phyloP scores from a whole-genome alignment of 2,888 invertebrate species.

The Aporophyla lueneburgensis region DNA sequence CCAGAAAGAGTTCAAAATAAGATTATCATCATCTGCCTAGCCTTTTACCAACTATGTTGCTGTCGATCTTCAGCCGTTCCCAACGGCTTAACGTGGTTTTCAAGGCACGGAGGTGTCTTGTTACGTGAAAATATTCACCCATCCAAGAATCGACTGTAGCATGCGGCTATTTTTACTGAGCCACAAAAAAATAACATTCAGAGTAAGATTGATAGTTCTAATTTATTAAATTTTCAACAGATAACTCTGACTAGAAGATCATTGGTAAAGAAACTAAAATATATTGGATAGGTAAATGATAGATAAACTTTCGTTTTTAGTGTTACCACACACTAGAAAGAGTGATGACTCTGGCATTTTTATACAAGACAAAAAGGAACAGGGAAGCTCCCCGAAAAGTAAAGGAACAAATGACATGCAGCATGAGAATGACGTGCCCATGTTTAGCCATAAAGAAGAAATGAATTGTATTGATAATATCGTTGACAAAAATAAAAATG shows the following conservation, averaged over 20 bases:
- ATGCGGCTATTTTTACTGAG: no score
- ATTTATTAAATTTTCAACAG: background rate
- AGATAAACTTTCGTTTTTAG: background rate
- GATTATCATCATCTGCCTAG: no score
- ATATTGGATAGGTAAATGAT: background rate
- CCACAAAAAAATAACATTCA: background rate
- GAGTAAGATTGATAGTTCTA: background rate
- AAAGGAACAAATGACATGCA: constrained; percentile 12
- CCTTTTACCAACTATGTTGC: no score
- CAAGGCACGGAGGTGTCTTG: no score
- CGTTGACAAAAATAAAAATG: constrained; percentile 54
- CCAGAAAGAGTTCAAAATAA: background rate
- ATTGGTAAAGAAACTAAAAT: background rate
- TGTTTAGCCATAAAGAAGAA: constrained; percentile 26
- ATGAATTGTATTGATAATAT: constrained; percentile 30
- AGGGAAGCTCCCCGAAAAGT: background rate
- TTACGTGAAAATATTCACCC: no score
- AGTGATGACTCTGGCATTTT: constrained; percentile 11
- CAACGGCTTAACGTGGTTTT: no score
- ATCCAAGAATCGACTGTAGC: no score
- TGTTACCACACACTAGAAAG: background rate
- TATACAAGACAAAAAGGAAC: background rate
- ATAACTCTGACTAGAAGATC: background rate
- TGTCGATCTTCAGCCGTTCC: no score
- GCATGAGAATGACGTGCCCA: constrained; percentile 21